Evolutionary conservation across 2,888 invertebrate genomes (phyloP), one percentile per base, ranked within the genome.

Genomic region (Pachycephus smyrnensis): DNA sequence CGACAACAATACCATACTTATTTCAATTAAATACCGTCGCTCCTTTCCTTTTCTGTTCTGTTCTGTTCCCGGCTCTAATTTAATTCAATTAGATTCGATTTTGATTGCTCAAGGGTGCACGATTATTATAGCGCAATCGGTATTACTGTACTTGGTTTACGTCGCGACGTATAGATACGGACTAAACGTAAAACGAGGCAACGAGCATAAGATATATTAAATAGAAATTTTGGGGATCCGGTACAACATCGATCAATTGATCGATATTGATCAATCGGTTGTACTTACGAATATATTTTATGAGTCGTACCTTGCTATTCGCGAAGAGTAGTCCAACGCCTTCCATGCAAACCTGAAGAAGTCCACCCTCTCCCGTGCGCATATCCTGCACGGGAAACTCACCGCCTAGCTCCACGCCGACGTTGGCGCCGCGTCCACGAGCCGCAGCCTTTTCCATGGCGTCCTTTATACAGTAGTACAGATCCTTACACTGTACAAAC

Each of bases 301-400:
- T 90, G 92, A 69, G 78, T 89, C 93, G 92, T 96, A 99, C 99
- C 98, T 99, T 99, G 96, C 98, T 98, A 93, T 98, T 98, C 88
- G 98, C 98, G 94, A 99, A 99, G 89, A 99, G 96, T 86, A 99
- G 95, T 87, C 98, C 98, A 89, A 99, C 98, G 90, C 99, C 99
- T 93, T 99, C 99, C 95, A 99, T 98, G 95, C 99, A 99, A 92
- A 99, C 99, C 94, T 97, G 97, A 88, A 99, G 95, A 79, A 99
- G 94, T 2, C 99, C 99, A 81, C 99, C 99, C 92, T 99, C 98
- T 75, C 98, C 98, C 12, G 98, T 97, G 87, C 96, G 96, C 94
- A 99, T 96, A 92, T 99, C 99, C 92, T 99, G 98, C 68, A 99
- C 97, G 6, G 99, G 99, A 93, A 99, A 99, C 92, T 99, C 99